These are phyloP conservation scores for Eutolmus rufibarbis DNA, from an alignment of 2,888 invertebrate species.

Conservation along the genomic window DNA sequence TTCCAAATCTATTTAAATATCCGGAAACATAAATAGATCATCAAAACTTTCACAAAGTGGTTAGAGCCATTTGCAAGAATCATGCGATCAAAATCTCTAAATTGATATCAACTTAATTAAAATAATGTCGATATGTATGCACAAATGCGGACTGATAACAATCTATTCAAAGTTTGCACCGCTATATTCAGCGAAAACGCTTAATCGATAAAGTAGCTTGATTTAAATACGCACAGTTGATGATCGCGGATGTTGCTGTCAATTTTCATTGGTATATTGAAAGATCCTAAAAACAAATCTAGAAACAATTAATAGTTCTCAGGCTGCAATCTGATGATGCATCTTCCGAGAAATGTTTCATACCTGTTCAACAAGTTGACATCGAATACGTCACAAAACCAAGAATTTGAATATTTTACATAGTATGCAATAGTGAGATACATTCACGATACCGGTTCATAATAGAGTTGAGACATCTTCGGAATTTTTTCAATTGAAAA, in stretches of 20 bases:
- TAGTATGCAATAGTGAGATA: neutral
- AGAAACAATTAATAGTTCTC: neutral
- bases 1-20: neutral
- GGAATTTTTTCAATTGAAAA: neutral
- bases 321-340: neutral
- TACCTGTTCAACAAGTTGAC: neutral
- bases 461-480: neutral
- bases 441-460: neutral
- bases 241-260: neutral
- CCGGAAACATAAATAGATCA: neutral
- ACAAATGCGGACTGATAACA: neutral
- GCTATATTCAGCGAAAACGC: neutral
- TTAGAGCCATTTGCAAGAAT: neutral
- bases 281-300: neutral
- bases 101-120: neutral
- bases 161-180: neutral
- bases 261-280: neutral
- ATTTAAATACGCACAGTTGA: neutral
- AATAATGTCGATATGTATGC: neutral
- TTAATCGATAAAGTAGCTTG: neutral
- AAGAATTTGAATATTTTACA: neutral
- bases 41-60: neutral
- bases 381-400: neutral
- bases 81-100: neutral
- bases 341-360: neutral